A percentile compares a stretch with the other conserved stretches of the same genome.
Evolutionary conservation across 2,113 vertebrate species (phyloP).

Genomic region (Dinomys branickii): DNA sequence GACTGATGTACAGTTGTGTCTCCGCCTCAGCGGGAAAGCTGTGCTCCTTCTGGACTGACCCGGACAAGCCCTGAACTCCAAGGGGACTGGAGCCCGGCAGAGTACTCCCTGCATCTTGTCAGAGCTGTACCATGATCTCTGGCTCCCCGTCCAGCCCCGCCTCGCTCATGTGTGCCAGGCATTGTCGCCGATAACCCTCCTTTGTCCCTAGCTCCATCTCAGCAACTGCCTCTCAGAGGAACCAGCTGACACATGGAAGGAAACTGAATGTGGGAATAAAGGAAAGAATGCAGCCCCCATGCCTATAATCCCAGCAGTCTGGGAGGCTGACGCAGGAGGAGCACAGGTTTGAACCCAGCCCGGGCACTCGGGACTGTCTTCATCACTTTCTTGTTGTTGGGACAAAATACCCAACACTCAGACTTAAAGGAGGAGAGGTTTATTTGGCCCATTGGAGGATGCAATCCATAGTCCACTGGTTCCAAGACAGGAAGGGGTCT

Average conservation of each 20-base stretch:
- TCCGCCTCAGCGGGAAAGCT: rapidly evolving
- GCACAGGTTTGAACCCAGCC: not conserved
- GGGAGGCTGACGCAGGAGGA: not conserved
- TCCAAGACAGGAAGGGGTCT: not conserved
- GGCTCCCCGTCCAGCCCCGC: not conserved
- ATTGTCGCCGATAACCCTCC: no score
- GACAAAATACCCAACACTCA: not conserved
- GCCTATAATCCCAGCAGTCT: not conserved
- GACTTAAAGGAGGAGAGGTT: not conserved
- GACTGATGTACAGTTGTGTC: not conserved
- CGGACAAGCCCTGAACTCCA: not conserved
- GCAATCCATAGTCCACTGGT: not conserved
- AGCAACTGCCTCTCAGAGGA: not conserved
- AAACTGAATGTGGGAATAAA: not conserved
- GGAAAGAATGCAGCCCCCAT: not conserved
- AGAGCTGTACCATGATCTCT: rapidly evolving
- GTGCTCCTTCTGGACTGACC: not conserved
- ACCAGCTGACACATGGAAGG: rapidly evolving
- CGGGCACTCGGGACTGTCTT: not conserved
- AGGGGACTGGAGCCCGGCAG: not conserved
- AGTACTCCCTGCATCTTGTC: not conserved
- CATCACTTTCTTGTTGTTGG: not conserved
- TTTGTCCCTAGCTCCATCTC: not conserved
- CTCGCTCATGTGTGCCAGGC: not conserved
- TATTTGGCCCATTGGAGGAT: not conserved